These are phyloP conservation scores for Bibio marci DNA, from an alignment of 2,888 invertebrate genomes.

Conservation along the genomic window DNA sequence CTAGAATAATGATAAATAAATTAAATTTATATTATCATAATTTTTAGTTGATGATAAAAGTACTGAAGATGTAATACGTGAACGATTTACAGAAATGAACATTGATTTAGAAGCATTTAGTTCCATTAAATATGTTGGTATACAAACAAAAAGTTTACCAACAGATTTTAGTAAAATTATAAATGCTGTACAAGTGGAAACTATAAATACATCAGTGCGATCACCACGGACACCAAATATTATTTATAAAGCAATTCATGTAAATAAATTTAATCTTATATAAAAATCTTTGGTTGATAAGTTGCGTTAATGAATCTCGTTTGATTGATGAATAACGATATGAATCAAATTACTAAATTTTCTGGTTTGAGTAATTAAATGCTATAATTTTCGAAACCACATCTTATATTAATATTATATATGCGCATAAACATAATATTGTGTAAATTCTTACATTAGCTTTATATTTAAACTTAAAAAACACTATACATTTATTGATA, in stretches of 20 bases:
- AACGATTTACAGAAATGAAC: constrained; percentile 41
- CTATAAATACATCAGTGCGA: constrained; percentile 51
- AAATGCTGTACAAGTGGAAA: constrained; percentile 38
- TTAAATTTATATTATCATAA: too few species aligned
- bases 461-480: too few species aligned
- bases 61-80: constrained; percentile 41
- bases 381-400: too few species aligned
- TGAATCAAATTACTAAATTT: too few species aligned
- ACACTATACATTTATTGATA: too few species aligned
- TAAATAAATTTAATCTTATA: constrained; percentile 16
- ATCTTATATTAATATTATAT: too few species aligned
- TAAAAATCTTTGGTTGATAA: background rate
- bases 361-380: too few species aligned
- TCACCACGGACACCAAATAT: constrained; percentile 48
- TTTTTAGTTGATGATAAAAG: constrained; percentile 39
- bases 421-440: too few species aligned
- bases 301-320: too few species aligned
- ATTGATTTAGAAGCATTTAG: constrained; percentile 53
- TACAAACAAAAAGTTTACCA: constrained; percentile 32
- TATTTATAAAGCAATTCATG: constrained; percentile 49
- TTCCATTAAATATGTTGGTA: constrained; percentile 45
- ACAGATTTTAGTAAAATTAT: constrained; percentile 45
- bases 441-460: too few species aligned
- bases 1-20: too few species aligned
- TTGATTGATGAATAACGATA: too few species aligned